A percentile compares a stretch with the other conserved stretches of the same genome.
Conservation (phyloP, 2,797 vertebrate genomes). For the Neosalanx taihuensis region DNA sequence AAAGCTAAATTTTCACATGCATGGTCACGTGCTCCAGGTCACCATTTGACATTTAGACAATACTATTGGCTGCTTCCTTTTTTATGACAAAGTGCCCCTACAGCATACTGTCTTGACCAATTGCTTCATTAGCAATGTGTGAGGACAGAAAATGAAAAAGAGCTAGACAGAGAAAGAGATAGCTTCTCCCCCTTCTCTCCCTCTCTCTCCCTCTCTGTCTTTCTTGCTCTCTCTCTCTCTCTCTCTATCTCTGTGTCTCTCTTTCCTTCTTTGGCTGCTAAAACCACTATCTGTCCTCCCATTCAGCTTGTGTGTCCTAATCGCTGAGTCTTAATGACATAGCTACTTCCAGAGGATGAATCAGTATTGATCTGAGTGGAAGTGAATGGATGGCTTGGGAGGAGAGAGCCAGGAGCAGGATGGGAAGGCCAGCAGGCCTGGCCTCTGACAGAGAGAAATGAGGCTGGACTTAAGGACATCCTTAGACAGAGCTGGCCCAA, state of each 20-base stretch:
- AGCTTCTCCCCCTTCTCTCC: neutral
- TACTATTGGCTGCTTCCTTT: no score
- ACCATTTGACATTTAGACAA: no score
- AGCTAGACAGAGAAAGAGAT: no score
- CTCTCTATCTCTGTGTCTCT: neutral
- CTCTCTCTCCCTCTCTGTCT: neutral
- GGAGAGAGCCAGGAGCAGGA: neutral
- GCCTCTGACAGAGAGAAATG: neutral
- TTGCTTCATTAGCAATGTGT: no score
- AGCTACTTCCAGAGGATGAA: constrained; percentile 1
- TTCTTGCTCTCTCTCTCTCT: neutral
- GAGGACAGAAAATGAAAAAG: no score
- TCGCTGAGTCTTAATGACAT: constrained; percentile 4
- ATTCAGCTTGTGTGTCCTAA: neutral
- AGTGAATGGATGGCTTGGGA: constrained; percentile 9
- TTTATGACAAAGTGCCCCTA: no score
- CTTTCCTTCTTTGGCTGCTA: constrained; percentile 4
- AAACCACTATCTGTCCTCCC: neutral
- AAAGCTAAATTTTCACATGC: neutral
- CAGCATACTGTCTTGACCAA: neutral
- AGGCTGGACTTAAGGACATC: constrained; percentile 3
- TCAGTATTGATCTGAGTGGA: constrained; percentile 12
- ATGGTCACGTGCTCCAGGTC: no score
- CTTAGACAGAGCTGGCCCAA: neutral
- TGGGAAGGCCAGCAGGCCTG: neutral